Conservation (phyloP, 2,888 invertebrate species). For the Palloptera scutellata region DNA sequence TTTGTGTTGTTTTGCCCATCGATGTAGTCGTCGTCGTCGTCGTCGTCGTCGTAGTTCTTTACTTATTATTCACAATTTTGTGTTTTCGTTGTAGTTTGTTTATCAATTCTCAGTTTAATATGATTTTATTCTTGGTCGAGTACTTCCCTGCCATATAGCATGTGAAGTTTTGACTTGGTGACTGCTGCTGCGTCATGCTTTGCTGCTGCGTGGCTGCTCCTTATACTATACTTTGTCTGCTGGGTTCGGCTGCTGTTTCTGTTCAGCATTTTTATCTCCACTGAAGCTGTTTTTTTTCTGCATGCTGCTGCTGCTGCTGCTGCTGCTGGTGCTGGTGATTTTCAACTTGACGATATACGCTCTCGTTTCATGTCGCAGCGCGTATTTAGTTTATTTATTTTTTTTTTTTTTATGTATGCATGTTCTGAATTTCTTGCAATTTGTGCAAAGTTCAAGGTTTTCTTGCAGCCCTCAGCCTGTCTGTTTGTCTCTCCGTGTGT, state of each 20-base stretch:
- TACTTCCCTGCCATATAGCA: conserved; percentile 14
- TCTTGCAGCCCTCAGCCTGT: neutral
- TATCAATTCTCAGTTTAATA: too few relatives aligned
- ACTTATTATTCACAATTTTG: too few relatives aligned
- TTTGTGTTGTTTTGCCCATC: neutral
- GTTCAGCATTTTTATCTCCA: neutral
- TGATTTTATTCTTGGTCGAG: neutral
- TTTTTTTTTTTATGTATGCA: neutral
- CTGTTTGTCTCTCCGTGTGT: neutral
- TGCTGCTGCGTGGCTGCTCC: conserved; percentile 1
- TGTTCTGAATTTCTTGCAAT: neutral
- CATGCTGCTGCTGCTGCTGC: conserved; percentile 5
- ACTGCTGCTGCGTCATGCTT: conserved; percentile 23
- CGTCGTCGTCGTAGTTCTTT: neutral
- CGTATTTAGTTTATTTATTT: neutral
- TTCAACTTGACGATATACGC: neutral
- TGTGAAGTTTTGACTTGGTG: conserved; percentile 9
- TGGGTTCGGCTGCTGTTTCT: too few relatives aligned
- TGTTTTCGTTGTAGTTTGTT: too few relatives aligned
- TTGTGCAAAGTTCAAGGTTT: conserved; percentile 15
- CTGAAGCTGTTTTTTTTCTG: conserved; percentile 8
- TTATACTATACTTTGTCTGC: neutral
- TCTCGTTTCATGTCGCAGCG: neutral
- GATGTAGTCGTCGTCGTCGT: neutral
- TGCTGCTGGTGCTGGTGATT: conserved; percentile 13